Base-by-base conservation (phyloP, 2,113 vertebrate species). In the Pelvicachromis taeniatus region DNA sequence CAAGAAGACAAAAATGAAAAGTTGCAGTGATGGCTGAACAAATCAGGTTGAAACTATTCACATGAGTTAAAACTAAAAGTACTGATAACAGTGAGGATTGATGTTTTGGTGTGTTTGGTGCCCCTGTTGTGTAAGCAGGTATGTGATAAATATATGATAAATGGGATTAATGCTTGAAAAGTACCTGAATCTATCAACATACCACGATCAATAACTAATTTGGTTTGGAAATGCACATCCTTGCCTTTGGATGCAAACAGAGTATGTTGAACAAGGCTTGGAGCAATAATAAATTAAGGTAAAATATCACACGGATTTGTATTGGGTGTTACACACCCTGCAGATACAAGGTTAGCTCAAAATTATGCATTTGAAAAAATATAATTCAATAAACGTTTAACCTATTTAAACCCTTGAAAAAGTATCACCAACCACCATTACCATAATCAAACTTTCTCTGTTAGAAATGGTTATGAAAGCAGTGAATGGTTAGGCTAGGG, bases 171-270 rank as follows among this genome's bases (percentile, higher is more conserved):
- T 90, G 35, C 8, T 42, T 80, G 19, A 88, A 90, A 84, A 91
- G 82, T 78, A 68, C 29, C 33, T 53, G 61, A 82, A 83, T 84
- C 70, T 75, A 75, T 84, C 58, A 68, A 65, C 58, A 58, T 78
- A 82, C 80, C 50, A 53, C 7, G 38, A 91, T 91, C 89, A 52
- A 88, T 91, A 91, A 26, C 33, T 87, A 89, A 88, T 93, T 90
- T 84, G 59, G 17, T 59, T 10, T 53, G 14, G 33, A 82, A 77
- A 50, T 78, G 63, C 13, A 19, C 8, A 85, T 73, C 63, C 40
- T n/a, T 59, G 31, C 31, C 42, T 26, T 19, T 78, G 4, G 38
- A 85, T 78, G 14, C 38, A 10, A 88, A 87, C 31, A 33, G n/a
- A 55, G 23, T 78, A 21, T 70, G 33, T 56, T 81, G 12, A 77